Evolutionary conservation across 2,888 invertebrate species (phyloP), one percentile per base, ranked within the genome.

Genomic region (Drosophila koepferae): DNA sequence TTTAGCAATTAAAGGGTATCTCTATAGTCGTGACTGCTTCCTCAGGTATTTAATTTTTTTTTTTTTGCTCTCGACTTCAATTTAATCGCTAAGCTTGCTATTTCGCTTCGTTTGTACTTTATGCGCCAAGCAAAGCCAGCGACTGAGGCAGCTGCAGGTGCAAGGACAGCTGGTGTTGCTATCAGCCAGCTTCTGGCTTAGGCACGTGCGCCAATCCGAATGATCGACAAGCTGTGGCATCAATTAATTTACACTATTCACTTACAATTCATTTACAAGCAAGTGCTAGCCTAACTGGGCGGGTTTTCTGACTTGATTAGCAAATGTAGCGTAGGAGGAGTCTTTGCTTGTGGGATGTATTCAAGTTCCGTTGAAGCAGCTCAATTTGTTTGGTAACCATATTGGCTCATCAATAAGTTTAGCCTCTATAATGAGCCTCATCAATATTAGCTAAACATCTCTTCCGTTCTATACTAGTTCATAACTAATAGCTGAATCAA

Each of bases 191-290:
- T 31, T 59, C 58, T 64, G 72, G 48, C 51, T 51, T 46, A 38
- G 77, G 54, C 72, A 63, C 63, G 67, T 76, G 80, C 76, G 55
- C 59, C 31, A 16, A 23, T 18, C 23, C 18, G 62, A 71, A 68
- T 72, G 78, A 80, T 80, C 60, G 72, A 77, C 63, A 64, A 59
- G 44, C 59, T 43, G 54, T 74, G 43, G 58, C 59, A n/a, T 43
- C 48, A 58, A 58, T 53, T 63, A 20, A 67, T 51, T 66, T 44
- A 36, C 38, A 38, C 41, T 43, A 18, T 16, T 59, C 44, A 28
- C 28, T 43, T 43, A 9, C 18, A 40, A 31, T 10, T 23, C 49
- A 34, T 36, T 56, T 46, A 12, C 20, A 34, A 5, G 12, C n/a
- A 36, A 23, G 36, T 36, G 36, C 20, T 38, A 2, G 23, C 16